Base-by-base conservation (phyloP, 2,888 invertebrate species). In the Andrena camellia region DNA sequence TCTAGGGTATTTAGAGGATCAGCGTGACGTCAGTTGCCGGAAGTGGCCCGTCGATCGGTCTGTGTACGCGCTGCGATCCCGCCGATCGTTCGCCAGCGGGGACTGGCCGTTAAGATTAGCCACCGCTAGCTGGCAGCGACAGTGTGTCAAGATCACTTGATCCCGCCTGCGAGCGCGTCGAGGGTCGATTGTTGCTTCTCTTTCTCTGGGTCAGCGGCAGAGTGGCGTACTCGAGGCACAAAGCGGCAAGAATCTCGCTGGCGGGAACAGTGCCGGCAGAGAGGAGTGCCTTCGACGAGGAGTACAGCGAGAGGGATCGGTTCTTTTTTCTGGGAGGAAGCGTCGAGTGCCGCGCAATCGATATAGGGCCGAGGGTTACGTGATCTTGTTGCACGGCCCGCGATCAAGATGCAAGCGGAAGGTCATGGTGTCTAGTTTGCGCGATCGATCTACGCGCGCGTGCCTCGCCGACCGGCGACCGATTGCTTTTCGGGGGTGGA, bases 131-230 rank as follows among this genome's bases (percentile, higher is more conserved):
- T 91, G 89, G 88, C 88, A 87, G 85, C 87, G 90, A 78, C 91
- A 92, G 91, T 91, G 87, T 91, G 91, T 92, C 92, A 92, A 92
- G 91, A 91, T 91, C 91, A 90, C 90, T 90, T 85, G 88, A 90
- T 90, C 88, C 71, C 76, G 68, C 64, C 35, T 84, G 84, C 85
- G 86, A 81, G 76, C 78, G 63, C 74, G 63, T 71, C 76, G 72
- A 66, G 78, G 79, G 26, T 70, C 79, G 83, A 79, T 84, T 67
- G 78, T 72, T 79, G 79, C 86, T 74, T 67, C 79, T 75, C 73
- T 72, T 81, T 80, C 73, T 72, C n/a, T 79, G 63, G 72, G 69
- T 69, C 42, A 54, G 57, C 54, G 54, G 33, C 23, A 26, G 48
- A 48, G 72, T 70, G 76, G 70, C 42, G 62, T 75, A 48, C 67